Percentiles rank a stretch among this genome's conserved stretches.
Evolutionary conservation across 2,888 invertebrate species (phyloP).

Genomic region (Tortrix viridana): DNA sequence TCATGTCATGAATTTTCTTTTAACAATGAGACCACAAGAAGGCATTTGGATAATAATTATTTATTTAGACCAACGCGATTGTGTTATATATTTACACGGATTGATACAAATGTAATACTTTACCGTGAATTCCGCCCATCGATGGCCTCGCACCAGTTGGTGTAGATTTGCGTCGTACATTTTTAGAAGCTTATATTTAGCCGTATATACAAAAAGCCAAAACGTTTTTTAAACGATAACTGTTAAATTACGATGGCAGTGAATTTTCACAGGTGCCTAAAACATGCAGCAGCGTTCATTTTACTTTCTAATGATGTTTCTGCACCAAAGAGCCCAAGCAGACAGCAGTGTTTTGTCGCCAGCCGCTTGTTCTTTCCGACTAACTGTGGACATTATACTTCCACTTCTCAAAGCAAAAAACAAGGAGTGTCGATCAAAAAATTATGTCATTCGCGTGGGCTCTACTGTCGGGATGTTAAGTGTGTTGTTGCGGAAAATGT

Average conservation of each 20-base stretch:
- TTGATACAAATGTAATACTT: slow-evolving; percentile 36
- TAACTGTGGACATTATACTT: neutral
- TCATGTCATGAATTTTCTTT: slow-evolving; percentile 1
- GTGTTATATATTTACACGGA: neutral
- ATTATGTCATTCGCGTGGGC: neutral
- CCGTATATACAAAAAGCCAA: slow-evolving; percentile 56
- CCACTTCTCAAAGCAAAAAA: too few relatives aligned
- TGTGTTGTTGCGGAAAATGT: slow-evolving; percentile 57
- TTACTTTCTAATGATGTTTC: slow-evolving; percentile 51
- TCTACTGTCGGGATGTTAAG: slow-evolving; percentile 21
- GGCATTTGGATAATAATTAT: slow-evolving; percentile 29
- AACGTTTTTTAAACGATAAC: slow-evolving; percentile 51
- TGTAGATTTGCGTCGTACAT: slow-evolving; percentile 12
- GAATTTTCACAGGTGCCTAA: slow-evolving; percentile 48
- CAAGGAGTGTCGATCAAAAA: neutral
- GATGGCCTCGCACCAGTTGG: slow-evolving; percentile 30
- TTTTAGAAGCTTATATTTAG: slow-evolving; percentile 37
- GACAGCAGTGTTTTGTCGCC: slow-evolving; percentile 4
- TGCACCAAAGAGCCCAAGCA: slow-evolving; percentile 50
- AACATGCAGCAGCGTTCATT: slow-evolving; percentile 60
- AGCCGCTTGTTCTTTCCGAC: neutral
- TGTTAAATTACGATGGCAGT: slow-evolving; percentile 42
- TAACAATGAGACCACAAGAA: slow-evolving; percentile 73
- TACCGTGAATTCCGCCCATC: slow-evolving; percentile 41
- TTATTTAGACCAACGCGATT: neutral